Conservation (phyloP, 2,888 invertebrate species). For the Cataglyphis cursor region DNA sequence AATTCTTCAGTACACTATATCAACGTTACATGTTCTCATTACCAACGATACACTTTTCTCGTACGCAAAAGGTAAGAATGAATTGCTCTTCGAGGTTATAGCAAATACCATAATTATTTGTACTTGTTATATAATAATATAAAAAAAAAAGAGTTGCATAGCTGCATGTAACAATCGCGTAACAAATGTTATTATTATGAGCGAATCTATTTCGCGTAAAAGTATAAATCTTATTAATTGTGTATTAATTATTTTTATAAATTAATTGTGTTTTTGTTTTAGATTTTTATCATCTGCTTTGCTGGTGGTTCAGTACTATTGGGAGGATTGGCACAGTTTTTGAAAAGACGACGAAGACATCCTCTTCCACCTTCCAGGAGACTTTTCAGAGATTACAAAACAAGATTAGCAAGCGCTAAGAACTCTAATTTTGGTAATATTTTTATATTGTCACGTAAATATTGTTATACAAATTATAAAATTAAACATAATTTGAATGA, state of each 20-base stretch:
- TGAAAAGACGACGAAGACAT: slow-evolving; percentile 89
- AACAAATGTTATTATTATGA: slow-evolving; percentile 8
- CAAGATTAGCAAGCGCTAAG: slow-evolving; percentile 82
- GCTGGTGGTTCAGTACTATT: slow-evolving; percentile 94
- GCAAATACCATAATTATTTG: slow-evolving; percentile 59
- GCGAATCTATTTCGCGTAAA: background rate
- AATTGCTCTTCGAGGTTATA: slow-evolving; percentile 67
- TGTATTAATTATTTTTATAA: background rate
- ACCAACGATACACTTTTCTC: slow-evolving; percentile 88
- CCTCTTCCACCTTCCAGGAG: slow-evolving; percentile 81
- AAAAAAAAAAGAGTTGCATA: slow-evolving; percentile 5
- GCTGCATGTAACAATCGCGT: background rate
- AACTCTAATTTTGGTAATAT: slow-evolving; percentile 84
- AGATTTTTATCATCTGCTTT: slow-evolving; percentile 92
- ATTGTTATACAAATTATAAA: slow-evolving; percentile 7
- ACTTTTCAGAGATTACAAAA: slow-evolving; percentile 81
- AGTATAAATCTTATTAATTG: slow-evolving; percentile 21
- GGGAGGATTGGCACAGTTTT: slow-evolving; percentile 93
- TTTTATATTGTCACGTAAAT: background rate
- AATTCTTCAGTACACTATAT: slow-evolving; percentile 80
- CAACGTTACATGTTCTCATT: slow-evolving; percentile 79
- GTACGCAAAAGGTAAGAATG: slow-evolving; percentile 90
- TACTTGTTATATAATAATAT: slow-evolving; percentile 70
- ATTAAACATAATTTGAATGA: background rate
- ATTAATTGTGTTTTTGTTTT: slow-evolving; percentile 42